Evolutionary conservation across 2,797 vertebrate species (phyloP).

Genomic region (Lepus oiostolus): DNA sequence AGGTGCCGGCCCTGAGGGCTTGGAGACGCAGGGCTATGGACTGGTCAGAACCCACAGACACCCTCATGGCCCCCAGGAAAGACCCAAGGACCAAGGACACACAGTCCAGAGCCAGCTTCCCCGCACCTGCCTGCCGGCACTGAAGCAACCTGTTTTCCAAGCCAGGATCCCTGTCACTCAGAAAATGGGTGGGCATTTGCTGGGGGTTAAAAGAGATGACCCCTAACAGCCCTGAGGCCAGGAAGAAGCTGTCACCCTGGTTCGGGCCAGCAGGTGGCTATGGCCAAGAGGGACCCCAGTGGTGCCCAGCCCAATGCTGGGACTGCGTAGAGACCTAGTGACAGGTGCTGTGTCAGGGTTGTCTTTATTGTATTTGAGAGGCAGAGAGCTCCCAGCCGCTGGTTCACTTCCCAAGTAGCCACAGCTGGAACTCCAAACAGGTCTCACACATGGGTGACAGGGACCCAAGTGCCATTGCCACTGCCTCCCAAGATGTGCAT

Average conservation of each 20-base stretch:
- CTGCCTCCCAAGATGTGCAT: too few relatives aligned
- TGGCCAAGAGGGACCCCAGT: not conserved
- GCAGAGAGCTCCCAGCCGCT: too few relatives aligned
- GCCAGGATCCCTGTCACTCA: not conserved
- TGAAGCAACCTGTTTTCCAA: not conserved
- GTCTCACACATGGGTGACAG: too few relatives aligned
- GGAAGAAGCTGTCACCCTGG: not conserved
- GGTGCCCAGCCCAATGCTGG: not conserved
- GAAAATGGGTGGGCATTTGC: not conserved
- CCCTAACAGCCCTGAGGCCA: not conserved
- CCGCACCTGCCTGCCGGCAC: not conserved
- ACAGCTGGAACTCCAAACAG: too few relatives aligned
- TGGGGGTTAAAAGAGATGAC: not conserved
- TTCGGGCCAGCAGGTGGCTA: not conserved
- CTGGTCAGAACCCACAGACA: not conserved
- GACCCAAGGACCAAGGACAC: not conserved
- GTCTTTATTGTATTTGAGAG: too few relatives aligned
- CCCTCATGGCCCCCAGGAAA: not conserved
- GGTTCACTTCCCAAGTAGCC: too few relatives aligned
- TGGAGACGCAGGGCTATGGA: not conserved
- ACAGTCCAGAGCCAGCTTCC: not conserved
- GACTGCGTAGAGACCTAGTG: not conserved
- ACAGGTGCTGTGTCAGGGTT: not conserved
- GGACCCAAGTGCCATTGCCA: too few relatives aligned
- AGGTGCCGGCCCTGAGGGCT: not conserved